Evolutionary conservation across 2,113 vertebrate genomes (phyloP), one percentile per base, ranked within the genome.

Genomic region (Lycaon pictus): DNA sequence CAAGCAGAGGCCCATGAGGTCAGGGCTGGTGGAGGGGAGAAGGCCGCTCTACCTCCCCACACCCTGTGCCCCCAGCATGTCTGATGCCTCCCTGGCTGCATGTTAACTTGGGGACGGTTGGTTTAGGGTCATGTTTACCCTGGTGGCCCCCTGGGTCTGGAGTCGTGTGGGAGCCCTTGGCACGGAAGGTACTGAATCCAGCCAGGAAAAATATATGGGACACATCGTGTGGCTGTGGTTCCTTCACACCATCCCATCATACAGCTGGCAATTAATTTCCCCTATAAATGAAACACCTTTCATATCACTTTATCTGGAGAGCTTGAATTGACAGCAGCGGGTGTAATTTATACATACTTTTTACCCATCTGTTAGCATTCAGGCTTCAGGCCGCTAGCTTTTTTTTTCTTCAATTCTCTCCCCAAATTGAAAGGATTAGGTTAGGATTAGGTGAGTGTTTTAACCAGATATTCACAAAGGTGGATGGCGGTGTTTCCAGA

Each of bases 201-300:
- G 53, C 67, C 90, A 80, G 96, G 81, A 96, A 98, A 90, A 94
- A 93, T 55, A 97, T 92, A 97, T 91, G 94, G 89, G 93, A 97
- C 96, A 95, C 32, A 58, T 92, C 0, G 2, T 79, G 97, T 96
- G 95, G 97, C 97, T 98, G 96, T 97, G 96, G 97, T 98, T 98
- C 98, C 98, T 98, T 98, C 98, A 97, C 97, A 96, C 95, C 97
- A 96, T 74, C 96, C 95, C 96, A 93, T 96, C 97, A 95, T 98
- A 97, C 96, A 97, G 98, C 98, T 97, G 98, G 95, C 96, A 97
- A 98, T 98, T 98, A 98, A 98, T 98, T 98, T 98, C 86, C 96
- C 88, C 96, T 96, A 98, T 97, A 98, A 98, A 98, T 98, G 94
- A 98, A 99, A 98, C 96, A 98, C 97, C 97, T 99, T 98, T 98